These are phyloP conservation scores for Myotis brandtii DNA, from an alignment of 2,113 vertebrate genomes.

Conservation along the genomic window DNA sequence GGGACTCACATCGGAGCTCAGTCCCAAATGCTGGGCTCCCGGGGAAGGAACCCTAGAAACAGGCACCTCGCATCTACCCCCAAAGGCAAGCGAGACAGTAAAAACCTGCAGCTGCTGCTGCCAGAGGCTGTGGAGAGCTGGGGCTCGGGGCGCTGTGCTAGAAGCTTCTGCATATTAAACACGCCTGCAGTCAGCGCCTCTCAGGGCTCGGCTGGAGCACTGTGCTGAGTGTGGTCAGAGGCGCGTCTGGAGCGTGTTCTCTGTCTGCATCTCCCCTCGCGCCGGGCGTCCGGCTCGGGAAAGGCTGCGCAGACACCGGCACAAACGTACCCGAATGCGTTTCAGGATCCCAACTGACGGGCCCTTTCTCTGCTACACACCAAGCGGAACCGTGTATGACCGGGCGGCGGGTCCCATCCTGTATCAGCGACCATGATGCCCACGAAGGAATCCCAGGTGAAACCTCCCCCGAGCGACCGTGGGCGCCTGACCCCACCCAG, in stretches of 20 bases:
- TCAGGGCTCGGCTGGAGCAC: background rate
- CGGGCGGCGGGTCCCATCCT: rapidly evolving
- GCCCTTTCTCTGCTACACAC: rapidly evolving
- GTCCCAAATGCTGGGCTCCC: background rate
- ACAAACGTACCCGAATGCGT: rapidly evolving
- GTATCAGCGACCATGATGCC: rapidly evolving
- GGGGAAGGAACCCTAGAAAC: rapidly evolving
- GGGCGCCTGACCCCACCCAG: rapidly evolving
- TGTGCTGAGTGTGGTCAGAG: too few relatives aligned
- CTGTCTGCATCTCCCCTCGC: rapidly evolving
- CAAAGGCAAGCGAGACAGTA: background rate
- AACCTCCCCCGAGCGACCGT: rapidly evolving
- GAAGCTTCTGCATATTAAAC: background rate
- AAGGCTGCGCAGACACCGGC: background rate
- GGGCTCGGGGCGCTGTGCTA: rapidly evolving
- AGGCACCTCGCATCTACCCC: background rate
- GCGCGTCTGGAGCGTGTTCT: rapidly evolving
- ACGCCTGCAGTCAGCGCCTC: too few relatives aligned
- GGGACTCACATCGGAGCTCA: rapidly evolving
- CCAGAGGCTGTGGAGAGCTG: rapidly evolving
- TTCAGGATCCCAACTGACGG: rapidly evolving
- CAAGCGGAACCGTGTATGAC: rapidly evolving
- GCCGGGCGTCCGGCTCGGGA: rapidly evolving
- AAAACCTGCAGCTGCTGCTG: background rate
- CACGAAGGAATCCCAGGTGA: background rate